phyloP scores from a whole-genome alignment of 1,140 invertebrate genomes.

The Lanistes nyassanus region DNA sequence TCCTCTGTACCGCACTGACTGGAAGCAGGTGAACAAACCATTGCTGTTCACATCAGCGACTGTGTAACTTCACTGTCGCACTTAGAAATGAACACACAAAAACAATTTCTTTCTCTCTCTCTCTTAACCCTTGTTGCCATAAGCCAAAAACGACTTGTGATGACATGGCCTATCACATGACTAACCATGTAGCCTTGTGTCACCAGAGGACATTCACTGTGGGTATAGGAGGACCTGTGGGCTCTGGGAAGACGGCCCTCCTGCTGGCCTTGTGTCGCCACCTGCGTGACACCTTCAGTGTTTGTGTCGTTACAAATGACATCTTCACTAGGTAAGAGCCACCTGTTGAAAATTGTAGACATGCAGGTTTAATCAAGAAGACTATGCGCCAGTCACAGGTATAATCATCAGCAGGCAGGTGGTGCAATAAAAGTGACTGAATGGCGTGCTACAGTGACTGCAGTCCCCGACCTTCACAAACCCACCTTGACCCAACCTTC shows the following conservation, averaged over 20 bases:
- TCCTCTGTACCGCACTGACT: constrained; percentile 54
- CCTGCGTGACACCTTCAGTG: constrained; percentile 49
- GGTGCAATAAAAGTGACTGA: too few relatives aligned
- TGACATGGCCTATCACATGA: too few relatives aligned
- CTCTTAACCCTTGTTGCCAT: not conserved
- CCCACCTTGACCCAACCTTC: too few relatives aligned
- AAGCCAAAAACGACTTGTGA: not conserved
- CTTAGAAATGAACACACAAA: not conserved
- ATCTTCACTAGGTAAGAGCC: constrained; percentile 65
- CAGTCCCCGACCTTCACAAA: too few relatives aligned
- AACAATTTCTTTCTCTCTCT: not conserved
- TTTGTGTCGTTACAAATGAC: constrained; percentile 67
- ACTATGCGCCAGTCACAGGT: too few relatives aligned
- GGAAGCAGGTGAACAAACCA: constrained; percentile 49
- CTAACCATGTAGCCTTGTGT: too few relatives aligned
- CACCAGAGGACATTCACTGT: constrained; percentile 64
- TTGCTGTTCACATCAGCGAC: not conserved
- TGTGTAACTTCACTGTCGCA: not conserved
- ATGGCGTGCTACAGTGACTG: too few relatives aligned
- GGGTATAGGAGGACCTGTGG: constrained; percentile 66
- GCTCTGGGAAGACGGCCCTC: constrained; percentile 66
- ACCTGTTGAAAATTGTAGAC: too few relatives aligned
- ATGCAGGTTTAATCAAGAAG: too few relatives aligned
- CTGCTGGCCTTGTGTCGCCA: constrained; percentile 59
- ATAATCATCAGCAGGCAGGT: too few relatives aligned